Conservation (phyloP, 2,797 vertebrate species). For the Cyprinodon diabolis region DNA sequence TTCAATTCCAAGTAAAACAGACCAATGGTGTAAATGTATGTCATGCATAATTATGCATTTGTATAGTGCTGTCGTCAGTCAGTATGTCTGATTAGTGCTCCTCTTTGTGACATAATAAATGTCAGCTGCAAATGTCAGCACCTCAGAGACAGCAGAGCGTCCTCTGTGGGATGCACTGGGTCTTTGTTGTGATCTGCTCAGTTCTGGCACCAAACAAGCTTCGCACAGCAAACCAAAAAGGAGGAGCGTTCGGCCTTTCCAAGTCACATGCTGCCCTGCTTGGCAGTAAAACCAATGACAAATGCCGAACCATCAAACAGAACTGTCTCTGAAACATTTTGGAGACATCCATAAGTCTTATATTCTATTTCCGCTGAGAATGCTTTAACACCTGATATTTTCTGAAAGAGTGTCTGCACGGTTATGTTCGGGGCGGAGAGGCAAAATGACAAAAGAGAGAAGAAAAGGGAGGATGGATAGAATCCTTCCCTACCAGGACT, state of each 20-base stretch:
- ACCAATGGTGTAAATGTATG: neutral
- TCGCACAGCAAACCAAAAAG: constrained; percentile 25
- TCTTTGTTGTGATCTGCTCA: constrained; percentile 12
- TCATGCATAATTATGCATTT: neutral
- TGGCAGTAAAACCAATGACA: constrained; percentile 32
- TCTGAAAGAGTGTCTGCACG: neutral
- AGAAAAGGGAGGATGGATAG: constrained; percentile 6
- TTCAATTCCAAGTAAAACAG: neutral
- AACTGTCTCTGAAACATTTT: neutral
- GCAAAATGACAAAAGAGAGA: neutral
- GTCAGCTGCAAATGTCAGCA: constrained; percentile 20
- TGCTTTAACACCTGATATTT: constrained; percentile 13
- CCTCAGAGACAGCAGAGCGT: constrained; percentile 6
- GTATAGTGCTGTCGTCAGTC: neutral
- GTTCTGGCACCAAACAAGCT: constrained; percentile 30
- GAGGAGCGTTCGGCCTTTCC: constrained; percentile 37
- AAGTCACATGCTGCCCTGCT: constrained; percentile 10
- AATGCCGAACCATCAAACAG: constrained; percentile 12
- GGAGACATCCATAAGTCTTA: neutral
- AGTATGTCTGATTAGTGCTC: neutral
- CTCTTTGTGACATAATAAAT: constrained; percentile 16
- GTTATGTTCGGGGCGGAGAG: neutral
- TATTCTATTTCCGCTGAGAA: constrained; percentile 9
- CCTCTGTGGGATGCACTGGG: constrained; percentile 27
- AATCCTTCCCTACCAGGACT: constrained; percentile 20